phyloP scores from a whole-genome alignment of 2,113 vertebrate species.

The Dendropsophus ebraccatus region DNA sequence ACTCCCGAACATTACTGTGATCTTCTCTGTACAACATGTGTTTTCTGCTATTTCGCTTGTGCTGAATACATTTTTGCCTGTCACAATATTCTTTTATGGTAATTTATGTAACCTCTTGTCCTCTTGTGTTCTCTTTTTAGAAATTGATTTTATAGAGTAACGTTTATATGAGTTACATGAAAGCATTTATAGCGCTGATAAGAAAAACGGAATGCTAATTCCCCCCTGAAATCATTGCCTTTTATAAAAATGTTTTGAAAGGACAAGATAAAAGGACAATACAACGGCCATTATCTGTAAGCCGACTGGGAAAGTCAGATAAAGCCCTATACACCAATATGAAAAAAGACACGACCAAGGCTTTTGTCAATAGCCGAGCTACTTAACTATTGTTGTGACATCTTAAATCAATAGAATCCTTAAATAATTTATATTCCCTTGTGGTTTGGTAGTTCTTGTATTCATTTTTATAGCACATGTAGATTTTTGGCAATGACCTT shows the following conservation, averaged over 20 bases:
- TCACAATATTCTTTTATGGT: background rate
- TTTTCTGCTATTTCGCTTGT: background rate
- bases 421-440: conserved; percentile 74
- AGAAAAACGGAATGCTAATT: conserved; percentile 16
- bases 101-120: background rate
- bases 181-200: conserved; percentile 20
- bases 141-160: background rate
- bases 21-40: background rate
- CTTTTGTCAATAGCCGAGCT: conserved; percentile 63
- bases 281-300: conserved; percentile 63
- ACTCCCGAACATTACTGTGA: too few species aligned
- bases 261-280: conserved; percentile 45
- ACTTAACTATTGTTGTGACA: conserved; percentile 63
- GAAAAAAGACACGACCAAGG: conserved; percentile 55
- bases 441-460: conserved; percentile 65
- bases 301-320: conserved; percentile 61
- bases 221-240: conserved; percentile 55
- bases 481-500: conserved; percentile 37
- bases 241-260: conserved; percentile 62
- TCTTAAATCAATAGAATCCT: conserved; percentile 71
- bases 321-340: conserved; percentile 49
- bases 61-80: background rate
- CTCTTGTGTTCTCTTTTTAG: background rate
- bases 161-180: conserved; percentile 35
- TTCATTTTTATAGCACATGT: conserved; percentile 8